Percentiles rank a stretch among this genome's conserved stretches.
Evolutionary conservation across 1,140 invertebrate species (phyloP).

Genomic region (Hycleus phaleratus): DNA sequence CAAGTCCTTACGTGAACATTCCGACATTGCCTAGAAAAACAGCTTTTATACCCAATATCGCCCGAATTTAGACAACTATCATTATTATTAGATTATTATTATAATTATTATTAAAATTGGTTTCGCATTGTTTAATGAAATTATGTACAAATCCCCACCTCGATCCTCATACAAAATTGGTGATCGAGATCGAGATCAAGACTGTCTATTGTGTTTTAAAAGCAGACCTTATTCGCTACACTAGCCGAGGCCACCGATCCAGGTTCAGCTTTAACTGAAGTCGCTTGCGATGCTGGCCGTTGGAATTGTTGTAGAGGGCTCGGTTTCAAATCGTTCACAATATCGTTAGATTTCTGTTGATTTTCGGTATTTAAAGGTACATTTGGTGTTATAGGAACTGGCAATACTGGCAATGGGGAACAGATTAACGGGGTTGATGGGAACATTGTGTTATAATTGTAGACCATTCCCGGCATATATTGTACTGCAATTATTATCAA

Average conservation of each 20-base stretch:
- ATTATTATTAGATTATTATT: not conserved
- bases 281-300: conserved; percentile 48
- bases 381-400: conserved; percentile 23
- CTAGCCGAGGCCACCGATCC: conserved; percentile 44
- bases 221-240: conserved; percentile 37
- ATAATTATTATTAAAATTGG: too few relatives aligned
- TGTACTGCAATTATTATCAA: conserved; percentile 35
- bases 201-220: too few relatives aligned
- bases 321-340: conserved; percentile 6
- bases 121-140: not conserved
- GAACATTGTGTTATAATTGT: conserved; percentile 43
- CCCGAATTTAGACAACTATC: not conserved
- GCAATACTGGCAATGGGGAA: conserved; percentile 41
- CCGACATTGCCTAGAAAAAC: conserved; percentile 40
- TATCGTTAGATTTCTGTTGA: not conserved
- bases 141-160: not conserved
- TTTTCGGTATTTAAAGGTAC: not conserved
- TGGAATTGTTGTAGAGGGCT: conserved; percentile 32
- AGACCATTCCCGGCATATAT: conserved; percentile 50
- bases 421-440: conserved; percentile 44
- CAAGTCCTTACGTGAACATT: conserved; percentile 49
- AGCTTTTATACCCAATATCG: not conserved
- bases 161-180: too few relatives aligned
- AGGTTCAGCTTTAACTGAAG: conserved; percentile 55
- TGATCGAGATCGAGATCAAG: too few relatives aligned